phyloP scores from a whole-genome alignment of 2,113 vertebrate genomes.

The Plecturocebus donacophilus region DNA sequence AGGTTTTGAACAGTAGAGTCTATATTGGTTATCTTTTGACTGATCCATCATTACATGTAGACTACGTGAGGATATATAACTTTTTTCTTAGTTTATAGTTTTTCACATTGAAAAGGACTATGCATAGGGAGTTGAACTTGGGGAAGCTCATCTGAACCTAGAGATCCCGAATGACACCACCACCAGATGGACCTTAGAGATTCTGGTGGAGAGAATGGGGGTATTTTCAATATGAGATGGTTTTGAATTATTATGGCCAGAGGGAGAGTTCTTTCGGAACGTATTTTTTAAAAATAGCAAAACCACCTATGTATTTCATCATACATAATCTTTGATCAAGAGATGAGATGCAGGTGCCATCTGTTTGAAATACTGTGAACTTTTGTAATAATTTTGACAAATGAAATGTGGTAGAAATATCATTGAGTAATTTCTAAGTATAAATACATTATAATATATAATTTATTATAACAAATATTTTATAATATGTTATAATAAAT shows the following conservation, averaged over 20 bases:
- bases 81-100: neutral
- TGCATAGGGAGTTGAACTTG: neutral
- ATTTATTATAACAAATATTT: too few relatives aligned
- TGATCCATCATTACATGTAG: neutral
- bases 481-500: too few relatives aligned
- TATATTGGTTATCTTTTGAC: neutral
- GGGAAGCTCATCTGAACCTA: neutral
- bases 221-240: neutral
- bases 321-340: neutral
- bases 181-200: neutral
- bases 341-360: neutral
- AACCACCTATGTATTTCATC: neutral
- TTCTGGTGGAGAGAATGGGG: neutral
- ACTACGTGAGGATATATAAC: neutral
- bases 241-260: neutral
- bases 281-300: neutral
- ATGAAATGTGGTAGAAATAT: neutral
- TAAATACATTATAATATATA: neutral
- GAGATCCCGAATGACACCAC: neutral
- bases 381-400: neutral
- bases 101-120: neutral
- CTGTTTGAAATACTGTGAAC: neutral
- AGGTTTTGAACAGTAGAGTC: neutral
- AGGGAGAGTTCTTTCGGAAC: neutral
- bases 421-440: neutral